Conservation (phyloP, 2,888 invertebrate species). For the Blera fallax region DNA sequence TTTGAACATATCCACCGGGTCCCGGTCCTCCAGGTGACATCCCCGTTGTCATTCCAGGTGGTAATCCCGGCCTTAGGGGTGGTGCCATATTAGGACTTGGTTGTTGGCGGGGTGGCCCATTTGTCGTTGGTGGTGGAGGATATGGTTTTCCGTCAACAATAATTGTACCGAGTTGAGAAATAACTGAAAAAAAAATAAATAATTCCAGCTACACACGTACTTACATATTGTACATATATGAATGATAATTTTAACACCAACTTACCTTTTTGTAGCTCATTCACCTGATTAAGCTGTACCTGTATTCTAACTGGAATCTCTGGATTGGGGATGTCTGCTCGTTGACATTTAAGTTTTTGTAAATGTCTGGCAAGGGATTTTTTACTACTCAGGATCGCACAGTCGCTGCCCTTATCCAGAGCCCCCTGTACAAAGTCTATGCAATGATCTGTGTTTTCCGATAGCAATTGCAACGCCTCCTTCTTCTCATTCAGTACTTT, state of each 20-base stretch:
- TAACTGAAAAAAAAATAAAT: conserved; percentile 82
- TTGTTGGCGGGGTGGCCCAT: conserved; percentile 80
- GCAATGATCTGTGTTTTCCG: conserved; percentile 93
- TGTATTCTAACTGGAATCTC: conserved; percentile 93
- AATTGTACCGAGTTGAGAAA: conserved; percentile 90
- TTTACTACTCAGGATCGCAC: conserved; percentile 92
- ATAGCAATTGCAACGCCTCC: conserved; percentile 90
- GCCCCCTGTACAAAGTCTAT: conserved; percentile 92
- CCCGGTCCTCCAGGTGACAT: conserved; percentile 79
- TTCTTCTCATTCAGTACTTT: conserved; percentile 93
- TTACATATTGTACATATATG: too few species aligned
- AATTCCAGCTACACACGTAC: neutral
- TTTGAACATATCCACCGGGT: conserved; percentile 76
- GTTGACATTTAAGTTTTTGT: conserved; percentile 90
- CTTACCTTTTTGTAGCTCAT: conserved; percentile 89
- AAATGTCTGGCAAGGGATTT: conserved; percentile 89
- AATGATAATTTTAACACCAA: neutral
- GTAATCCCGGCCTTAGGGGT: conserved; percentile 79
- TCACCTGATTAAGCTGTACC: conserved; percentile 90
- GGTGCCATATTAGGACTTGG: conserved; percentile 81
- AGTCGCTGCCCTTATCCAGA: conserved; percentile 90
- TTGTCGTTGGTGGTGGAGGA: conserved; percentile 83
- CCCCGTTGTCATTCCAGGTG: conserved; percentile 79
- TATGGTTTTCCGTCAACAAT: conserved; percentile 92
- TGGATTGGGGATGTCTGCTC: conserved; percentile 94